Percentiles rank a stretch among this genome's conserved stretches.
These are phyloP conservation scores for Serranus cabrilla DNA, from an alignment of 2,797 vertebrate genomes.

Conservation along the genomic window DNA sequence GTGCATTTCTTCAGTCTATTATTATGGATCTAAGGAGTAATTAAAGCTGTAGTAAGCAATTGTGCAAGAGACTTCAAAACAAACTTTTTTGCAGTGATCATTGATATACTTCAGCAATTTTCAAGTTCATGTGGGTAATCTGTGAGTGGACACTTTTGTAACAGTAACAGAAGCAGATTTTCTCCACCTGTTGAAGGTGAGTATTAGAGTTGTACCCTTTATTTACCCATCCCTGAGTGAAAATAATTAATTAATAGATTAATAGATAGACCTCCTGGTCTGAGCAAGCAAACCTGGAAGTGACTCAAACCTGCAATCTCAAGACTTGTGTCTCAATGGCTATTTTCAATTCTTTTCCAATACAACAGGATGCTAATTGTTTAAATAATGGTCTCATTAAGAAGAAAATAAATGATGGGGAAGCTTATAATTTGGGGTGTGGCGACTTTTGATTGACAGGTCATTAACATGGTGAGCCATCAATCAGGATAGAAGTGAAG, in stretches of 20 bases:
- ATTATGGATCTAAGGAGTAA: not conserved
- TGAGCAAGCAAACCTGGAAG: no score
- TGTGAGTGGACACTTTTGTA: not conserved
- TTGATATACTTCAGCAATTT: not conserved
- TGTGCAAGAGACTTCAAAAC: not conserved
- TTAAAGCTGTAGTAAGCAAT: not conserved
- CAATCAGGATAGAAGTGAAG: no score
- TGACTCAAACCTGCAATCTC: no score
- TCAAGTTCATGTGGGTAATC: not conserved
- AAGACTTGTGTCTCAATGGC: no score
- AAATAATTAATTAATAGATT: not conserved
- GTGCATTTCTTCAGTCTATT: conserved; percentile 31
- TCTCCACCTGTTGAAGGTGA: not conserved
- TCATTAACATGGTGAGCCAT: no score
- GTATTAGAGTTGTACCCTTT: not conserved
- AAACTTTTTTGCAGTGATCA: not conserved
- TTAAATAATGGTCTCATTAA: no score
- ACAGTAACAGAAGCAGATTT: not conserved
- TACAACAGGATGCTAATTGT: no score
- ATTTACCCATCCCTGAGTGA: not conserved
- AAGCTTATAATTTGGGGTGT: no score
- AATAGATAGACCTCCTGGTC: no score
- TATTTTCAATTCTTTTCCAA: no score
- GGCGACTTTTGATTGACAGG: no score
- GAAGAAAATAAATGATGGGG: no score